phyloP scores from a whole-genome alignment of 1,140 invertebrate species.

The Phymastichus coffea region DNA sequence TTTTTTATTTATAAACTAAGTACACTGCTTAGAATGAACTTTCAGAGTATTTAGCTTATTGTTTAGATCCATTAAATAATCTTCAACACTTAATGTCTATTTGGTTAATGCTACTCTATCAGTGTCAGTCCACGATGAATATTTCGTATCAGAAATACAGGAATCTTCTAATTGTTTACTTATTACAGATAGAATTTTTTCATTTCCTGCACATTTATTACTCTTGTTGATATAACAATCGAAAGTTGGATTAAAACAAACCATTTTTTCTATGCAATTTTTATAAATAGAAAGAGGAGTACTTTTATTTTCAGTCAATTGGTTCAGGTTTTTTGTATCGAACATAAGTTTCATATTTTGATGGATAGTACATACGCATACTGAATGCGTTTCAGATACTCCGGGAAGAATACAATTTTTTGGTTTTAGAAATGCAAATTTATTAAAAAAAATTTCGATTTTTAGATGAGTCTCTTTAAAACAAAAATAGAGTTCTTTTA shows the following conservation, averaged over 20 bases:
- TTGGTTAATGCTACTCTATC: too few species aligned
- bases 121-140: not conserved
- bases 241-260: not conserved
- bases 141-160: not conserved
- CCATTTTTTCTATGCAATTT: not conserved
- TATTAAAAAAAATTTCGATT: too few species aligned
- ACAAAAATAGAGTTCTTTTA: too few species aligned
- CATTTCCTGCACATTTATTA: not conserved
- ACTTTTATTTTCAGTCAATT: not conserved
- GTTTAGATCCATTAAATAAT: not conserved
- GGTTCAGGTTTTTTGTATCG: too few species aligned
- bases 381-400: too few species aligned
- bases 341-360: too few species aligned
- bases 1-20: too few species aligned
- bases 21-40: not conserved
- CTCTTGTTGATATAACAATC: not conserved
- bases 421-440: too few species aligned
- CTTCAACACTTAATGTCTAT: not conserved
- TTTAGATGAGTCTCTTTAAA: too few species aligned
- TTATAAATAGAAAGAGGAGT: constrained; percentile 5
- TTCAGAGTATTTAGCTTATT: not conserved
- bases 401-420: too few species aligned
- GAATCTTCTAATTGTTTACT: not conserved
- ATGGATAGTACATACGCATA: too few species aligned
- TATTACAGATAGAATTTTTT: not conserved